These are phyloP conservation scores for Poecile montanus DNA, from an alignment of 2,797 vertebrate species.

Conservation along the genomic window DNA sequence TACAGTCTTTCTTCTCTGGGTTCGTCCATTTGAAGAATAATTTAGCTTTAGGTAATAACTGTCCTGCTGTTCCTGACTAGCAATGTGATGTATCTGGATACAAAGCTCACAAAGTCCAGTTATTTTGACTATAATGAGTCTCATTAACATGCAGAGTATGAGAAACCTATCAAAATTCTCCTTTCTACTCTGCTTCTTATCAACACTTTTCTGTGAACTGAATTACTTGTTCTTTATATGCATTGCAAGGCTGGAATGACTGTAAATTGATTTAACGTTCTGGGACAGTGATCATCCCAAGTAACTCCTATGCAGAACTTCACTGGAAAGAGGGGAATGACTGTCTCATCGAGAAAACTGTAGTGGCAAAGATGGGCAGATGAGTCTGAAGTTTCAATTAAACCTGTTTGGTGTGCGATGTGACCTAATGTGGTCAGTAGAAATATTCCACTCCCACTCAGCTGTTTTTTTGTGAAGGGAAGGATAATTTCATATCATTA, in stretches of 20 bases:
- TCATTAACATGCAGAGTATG: background rate
- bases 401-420: background rate
- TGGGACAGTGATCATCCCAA: background rate
- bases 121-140: background rate
- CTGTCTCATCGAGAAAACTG: background rate
- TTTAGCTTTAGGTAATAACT: background rate
- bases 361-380: background rate
- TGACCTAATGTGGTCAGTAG: background rate
- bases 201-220: background rate
- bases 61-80: background rate
- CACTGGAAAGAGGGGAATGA: background rate
- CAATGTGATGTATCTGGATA: background rate
- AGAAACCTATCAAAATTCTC: background rate
- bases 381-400: background rate
- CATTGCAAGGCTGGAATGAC: background rate
- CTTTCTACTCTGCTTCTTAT: background rate
- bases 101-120: background rate
- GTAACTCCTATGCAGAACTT: background rate
- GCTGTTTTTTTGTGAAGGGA: accelerated
- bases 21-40: background rate
- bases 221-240: background rate
- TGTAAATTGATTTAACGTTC: background rate
- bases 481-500: background rate
- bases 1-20: background rate
- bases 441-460: background rate